These are phyloP conservation scores for Otus sunia DNA, from an alignment of 2,113 vertebrate species.

Conservation along the genomic window DNA sequence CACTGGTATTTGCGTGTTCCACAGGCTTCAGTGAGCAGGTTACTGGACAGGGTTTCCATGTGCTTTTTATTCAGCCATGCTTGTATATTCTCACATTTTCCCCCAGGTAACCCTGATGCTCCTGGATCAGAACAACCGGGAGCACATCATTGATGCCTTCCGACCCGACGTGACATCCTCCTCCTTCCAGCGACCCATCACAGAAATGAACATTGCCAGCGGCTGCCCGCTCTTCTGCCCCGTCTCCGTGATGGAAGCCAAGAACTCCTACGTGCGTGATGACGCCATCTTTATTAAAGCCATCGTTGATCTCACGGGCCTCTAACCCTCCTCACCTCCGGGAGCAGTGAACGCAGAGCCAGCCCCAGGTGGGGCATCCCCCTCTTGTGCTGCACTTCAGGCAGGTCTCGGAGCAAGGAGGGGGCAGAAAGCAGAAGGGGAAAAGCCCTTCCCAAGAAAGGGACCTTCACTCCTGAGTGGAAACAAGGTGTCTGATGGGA, in stretches of 20 bases:
- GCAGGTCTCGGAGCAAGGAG: background rate
- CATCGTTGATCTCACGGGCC: slow-evolving; percentile 91
- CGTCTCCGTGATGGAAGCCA: slow-evolving; percentile 85
- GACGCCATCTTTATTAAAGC: slow-evolving; percentile 96
- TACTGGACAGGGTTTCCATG: fast-evolving
- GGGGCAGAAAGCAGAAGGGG: background rate
- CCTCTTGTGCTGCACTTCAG: background rate
- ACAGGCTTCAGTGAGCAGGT: no score
- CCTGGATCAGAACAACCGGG: slow-evolving; percentile 93
- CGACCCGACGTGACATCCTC: slow-evolving; percentile 88
- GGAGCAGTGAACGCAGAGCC: background rate
- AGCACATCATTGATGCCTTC: slow-evolving; percentile 95
- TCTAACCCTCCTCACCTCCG: slow-evolving; percentile 64
- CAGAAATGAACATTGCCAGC: slow-evolving; percentile 96
- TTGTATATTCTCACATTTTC: background rate
- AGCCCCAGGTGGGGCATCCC: background rate
- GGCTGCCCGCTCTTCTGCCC: slow-evolving; percentile 97
- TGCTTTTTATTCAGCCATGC: background rate
- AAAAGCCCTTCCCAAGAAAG: background rate
- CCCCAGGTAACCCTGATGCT: slow-evolving; percentile 95
- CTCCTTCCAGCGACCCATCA: slow-evolving; percentile 90
- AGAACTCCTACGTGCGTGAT: slow-evolving; percentile 89
- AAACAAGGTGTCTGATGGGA: background rate
- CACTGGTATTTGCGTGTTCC: fast-evolving
- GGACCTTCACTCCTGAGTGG: background rate